Evolutionary conservation across 2,113 vertebrate species (phyloP).

Genomic region (Deroptyus accipitrinus): DNA sequence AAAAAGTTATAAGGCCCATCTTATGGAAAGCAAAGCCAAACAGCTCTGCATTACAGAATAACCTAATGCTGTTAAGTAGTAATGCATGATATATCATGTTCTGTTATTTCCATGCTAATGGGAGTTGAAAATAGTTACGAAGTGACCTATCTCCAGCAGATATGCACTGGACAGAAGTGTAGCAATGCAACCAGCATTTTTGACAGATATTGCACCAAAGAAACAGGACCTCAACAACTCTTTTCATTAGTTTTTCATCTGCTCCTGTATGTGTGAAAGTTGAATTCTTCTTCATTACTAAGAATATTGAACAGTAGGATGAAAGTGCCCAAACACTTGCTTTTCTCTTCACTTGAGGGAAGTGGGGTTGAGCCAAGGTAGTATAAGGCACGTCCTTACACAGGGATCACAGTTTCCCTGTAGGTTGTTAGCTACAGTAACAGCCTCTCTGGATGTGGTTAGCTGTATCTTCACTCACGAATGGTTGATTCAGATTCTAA

Average conservation of each 20-base stretch:
- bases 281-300: slow-evolving; percentile 49
- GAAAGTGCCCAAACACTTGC: slow-evolving; percentile 14
- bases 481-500: slow-evolving; percentile 39
- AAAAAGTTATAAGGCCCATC: neutral
- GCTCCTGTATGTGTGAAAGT: slow-evolving; percentile 49
- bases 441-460: slow-evolving; percentile 6
- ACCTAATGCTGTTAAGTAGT: slow-evolving; percentile 21
- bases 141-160: slow-evolving; percentile 9
- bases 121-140: slow-evolving; percentile 44
- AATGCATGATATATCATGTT: neutral
- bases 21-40: neutral
- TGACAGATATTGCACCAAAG: neutral
- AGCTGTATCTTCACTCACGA: slow-evolving; percentile 51
- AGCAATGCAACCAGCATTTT: neutral
- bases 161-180: neutral
- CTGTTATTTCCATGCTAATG: neutral
- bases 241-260: slow-evolving; percentile 27
- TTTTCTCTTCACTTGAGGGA: slow-evolving; percentile 6
- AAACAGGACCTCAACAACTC: neutral
- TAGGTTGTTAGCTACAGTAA: neutral
- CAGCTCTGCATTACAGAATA: slow-evolving; percentile 32
- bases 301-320: neutral
- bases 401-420: neutral
- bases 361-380: slow-evolving; percentile 46
- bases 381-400: slow-evolving; percentile 21